Evolutionary conservation across 2,888 invertebrate species (phyloP).

Genomic region (Mythimna albipuncta): DNA sequence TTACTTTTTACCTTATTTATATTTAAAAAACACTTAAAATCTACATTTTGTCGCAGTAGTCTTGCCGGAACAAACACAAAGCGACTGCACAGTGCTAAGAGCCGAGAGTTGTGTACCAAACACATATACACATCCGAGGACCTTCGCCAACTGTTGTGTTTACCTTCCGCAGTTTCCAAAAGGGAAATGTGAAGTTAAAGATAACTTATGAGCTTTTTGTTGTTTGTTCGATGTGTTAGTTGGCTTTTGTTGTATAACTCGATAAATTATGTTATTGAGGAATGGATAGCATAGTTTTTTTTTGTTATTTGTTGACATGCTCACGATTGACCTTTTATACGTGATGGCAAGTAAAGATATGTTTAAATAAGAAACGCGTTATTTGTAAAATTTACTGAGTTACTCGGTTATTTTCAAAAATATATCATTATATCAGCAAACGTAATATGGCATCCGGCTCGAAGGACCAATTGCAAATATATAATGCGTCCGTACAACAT

Average conservation of each 20-base stretch:
- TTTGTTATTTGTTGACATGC: too few relatives aligned
- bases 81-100: conserved; percentile 17
- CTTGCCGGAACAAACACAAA: conserved; percentile 50
- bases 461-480: too few relatives aligned
- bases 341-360: too few relatives aligned
- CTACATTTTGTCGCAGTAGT: conserved; percentile 15
- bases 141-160: conserved; percentile 26
- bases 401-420: too few relatives aligned
- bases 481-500: too few relatives aligned
- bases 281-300: neutral
- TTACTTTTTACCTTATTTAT: too few relatives aligned
- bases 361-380: too few relatives aligned
- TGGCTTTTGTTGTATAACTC: neutral
- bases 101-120: conserved; percentile 41
- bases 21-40: neutral
- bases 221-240: neutral
- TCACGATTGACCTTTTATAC: too few relatives aligned
- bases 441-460: too few relatives aligned
- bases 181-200: neutral
- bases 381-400: too few relatives aligned
- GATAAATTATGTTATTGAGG: neutral
- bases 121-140: conserved; percentile 44
- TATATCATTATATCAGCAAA: too few relatives aligned
- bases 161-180: conserved; percentile 36
- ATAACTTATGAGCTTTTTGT: neutral